Base-by-base conservation (phyloP, 2,797 vertebrate species). In the Enteromius afrohamiltoni region DNA sequence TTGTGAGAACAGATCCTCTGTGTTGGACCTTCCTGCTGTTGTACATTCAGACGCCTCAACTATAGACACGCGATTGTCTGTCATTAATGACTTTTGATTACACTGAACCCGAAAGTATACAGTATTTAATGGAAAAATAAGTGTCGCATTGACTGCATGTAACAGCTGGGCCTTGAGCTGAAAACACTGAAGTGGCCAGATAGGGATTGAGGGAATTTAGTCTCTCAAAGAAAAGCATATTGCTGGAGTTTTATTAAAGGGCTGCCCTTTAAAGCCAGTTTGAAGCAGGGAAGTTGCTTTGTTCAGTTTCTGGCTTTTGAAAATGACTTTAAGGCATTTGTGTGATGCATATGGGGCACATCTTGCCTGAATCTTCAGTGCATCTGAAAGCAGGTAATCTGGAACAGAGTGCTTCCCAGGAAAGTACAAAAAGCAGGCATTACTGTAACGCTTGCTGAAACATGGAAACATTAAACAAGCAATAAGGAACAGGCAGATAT, bases 1-100 rank as follows among this genome's bases (percentile, higher is more conserved):
- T 62, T 47, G 85, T 82, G 88, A 92, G 89, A 93, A 93, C 89
- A 91, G 90, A 91, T 88, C 90, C 86, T 92, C 87, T 92, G 92
- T 91, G 89, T 91, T 86, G 88, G 90, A 89, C 81, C 79, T 40
- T 77, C 82, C 55, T 80, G 83, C 80, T 67, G 77, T 79, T 71
- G 85, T 73, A 82, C 69, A 79, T 86, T 80, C 79, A 85, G 77
- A 60, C 70, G 14, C 29, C 53, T 64, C 69, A 51, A 85, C 82
- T 60, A 88, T 87, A 88, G 81, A 83, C 67, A 19, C 29, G 31
- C 81, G 55, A 87, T 87, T 88, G 87, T 86, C 79, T 79, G 87
- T 26, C 64, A 65, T 82, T 88, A 80, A 69, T 80, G 70, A 69
- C 74, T 58, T 77, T 80, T 80, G 75, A 84, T 88, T 86, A 86